Percentiles rank a stretch among this genome's conserved stretches.
phyloP scores from a whole-genome alignment of 2,113 vertebrate genomes.

The Lathamus discolor region DNA sequence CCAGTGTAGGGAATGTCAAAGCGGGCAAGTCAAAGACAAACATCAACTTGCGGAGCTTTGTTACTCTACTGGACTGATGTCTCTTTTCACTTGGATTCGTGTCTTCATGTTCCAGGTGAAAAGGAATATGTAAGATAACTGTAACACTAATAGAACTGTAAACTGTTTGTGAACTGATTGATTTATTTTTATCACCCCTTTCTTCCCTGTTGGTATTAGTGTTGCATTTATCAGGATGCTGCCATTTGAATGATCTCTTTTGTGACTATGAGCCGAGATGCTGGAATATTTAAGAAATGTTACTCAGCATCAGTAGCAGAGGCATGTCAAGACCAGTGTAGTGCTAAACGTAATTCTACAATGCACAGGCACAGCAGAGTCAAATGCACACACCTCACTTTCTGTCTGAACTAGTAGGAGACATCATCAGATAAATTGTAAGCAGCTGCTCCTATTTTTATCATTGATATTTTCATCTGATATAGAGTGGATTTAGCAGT shows the following conservation, averaged over 20 bases:
- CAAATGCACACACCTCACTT: neutral
- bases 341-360: neutral
- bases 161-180: neutral
- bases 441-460: neutral
- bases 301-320: neutral
- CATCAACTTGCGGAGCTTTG: neutral
- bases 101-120: neutral
- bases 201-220: neutral
- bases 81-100: neutral
- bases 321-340: neutral
- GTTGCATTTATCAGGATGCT: neutral
- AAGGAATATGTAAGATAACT: neutral
- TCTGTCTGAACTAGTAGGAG: neutral
- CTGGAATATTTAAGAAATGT: neutral
- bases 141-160: neutral
- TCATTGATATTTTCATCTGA: neutral
- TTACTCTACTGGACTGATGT: neutral
- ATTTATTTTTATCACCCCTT: neutral
- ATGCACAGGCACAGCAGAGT: neutral
- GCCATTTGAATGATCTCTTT: neutral
- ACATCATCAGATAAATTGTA: neutral
- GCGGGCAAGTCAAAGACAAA: neutral
- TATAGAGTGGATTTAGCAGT: neutral
- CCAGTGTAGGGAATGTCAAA: neutral
- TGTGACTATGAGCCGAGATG: neutral